A percentile compares a stretch with the other conserved stretches of the same genome.
These are phyloP conservation scores for Geococcyx californianus DNA, from an alignment of 2,113 vertebrate species.

Conservation along the genomic window DNA sequence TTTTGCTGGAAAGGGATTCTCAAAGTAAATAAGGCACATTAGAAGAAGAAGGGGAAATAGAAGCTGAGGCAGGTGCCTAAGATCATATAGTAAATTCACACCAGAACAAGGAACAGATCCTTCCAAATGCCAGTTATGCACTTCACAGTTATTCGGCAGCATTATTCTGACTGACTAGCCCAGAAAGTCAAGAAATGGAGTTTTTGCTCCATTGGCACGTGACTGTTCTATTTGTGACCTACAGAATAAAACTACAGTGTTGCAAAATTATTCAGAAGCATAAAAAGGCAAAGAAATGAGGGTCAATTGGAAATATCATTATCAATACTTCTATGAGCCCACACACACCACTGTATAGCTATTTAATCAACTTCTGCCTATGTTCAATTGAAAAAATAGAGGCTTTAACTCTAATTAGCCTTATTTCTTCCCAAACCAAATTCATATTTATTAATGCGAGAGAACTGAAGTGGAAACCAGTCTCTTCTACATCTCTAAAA, in stretches of 20 bases:
- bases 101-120: not conserved
- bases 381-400: not conserved
- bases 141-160: not conserved
- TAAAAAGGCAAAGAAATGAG: not conserved
- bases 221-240: not conserved
- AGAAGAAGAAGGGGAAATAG: not conserved
- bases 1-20: not conserved
- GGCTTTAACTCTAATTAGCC: not conserved
- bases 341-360: fast-evolving
- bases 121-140: not conserved
- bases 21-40: not conserved
- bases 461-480: not conserved
- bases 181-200: not conserved
- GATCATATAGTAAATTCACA: not conserved
- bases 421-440: not conserved
- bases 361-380: not conserved
- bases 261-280: not conserved
- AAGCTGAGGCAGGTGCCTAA: not conserved
- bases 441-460: not conserved
- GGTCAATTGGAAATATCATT: not conserved
- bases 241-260: too few species aligned
- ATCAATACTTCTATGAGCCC: not conserved
- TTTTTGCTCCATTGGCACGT: not conserved
- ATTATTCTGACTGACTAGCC: not conserved
- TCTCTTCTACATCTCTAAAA: not conserved